A percentile compares a stretch with the other conserved stretches of the same genome.
Evolutionary conservation across 1,140 invertebrate genomes (phyloP).

Genomic region (Asobara japonica): DNA sequence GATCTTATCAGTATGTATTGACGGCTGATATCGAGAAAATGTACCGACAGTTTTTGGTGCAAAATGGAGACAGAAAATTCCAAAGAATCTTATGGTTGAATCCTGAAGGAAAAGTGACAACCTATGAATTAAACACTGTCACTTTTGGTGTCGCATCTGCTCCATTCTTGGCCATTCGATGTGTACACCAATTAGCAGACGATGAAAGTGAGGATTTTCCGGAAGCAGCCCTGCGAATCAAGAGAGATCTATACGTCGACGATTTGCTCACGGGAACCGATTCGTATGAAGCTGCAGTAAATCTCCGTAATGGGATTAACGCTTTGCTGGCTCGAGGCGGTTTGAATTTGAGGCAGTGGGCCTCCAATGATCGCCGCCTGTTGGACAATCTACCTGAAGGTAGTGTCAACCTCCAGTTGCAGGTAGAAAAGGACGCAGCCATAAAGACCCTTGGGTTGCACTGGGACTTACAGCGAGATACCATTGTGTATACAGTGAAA

Average conservation of each 20-base stretch:
- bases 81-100: neutral
- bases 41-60: neutral
- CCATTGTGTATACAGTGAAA: neutral
- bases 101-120: neutral
- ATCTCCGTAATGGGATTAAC: slow-evolving; percentile 40
- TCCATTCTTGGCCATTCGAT: neutral
- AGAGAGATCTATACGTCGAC: slow-evolving; percentile 53
- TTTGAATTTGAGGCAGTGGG: slow-evolving; percentile 44
- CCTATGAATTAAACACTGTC: neutral
- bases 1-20: slow-evolving; percentile 41
- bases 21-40: neutral
- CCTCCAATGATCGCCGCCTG: slow-evolving; percentile 19
- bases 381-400: slow-evolving; percentile 18
- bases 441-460: slow-evolving; percentile 15
- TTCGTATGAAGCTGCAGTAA: slow-evolving; percentile 26
- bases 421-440: neutral
- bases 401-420: slow-evolving; percentile 14
- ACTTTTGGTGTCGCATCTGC: neutral
- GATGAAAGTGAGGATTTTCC: slow-evolving; percentile 38
- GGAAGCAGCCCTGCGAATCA: slow-evolving; percentile 39
- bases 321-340: slow-evolving; percentile 38
- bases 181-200: neutral
- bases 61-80: neutral
- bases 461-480: neutral
- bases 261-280: slow-evolving; percentile 47